Evolutionary conservation across 2,888 invertebrate genomes (phyloP), one percentile per base, ranked within the genome.

Genomic region (Psylliodes chrysocephalus): DNA sequence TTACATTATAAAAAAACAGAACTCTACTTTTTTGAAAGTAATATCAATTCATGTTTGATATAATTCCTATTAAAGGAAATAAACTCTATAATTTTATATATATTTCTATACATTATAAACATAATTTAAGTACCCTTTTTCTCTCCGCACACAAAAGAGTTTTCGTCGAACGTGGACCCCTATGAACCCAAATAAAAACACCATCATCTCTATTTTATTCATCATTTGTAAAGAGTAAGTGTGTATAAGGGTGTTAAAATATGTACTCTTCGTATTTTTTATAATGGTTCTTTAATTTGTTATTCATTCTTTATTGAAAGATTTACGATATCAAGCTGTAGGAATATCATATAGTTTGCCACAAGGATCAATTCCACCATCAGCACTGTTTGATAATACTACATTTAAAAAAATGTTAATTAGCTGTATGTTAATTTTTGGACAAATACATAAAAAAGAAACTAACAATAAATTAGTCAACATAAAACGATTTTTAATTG

Each of bases 181-280:
- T 55, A 62, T 54, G 54, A 49, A 62, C 14, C 28, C 19, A n/a
- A 61, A 60, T 42, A 60, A 51, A 54, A 64, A 53, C 59, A 49
- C 55, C 53, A 19, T 56, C 56, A 40, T 56, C 52, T 57, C 18
- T 38, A 64, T 61, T 49, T 65, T 52, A 56, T 57, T n/a, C 25
- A 35, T 61, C 46, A 56, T 46, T 65, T 57, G 51, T 53, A 53
- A 42, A 60, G 55, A 55, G 55, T 42, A 30, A 42, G 46, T 44
- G 44, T 47, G 15, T 47, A 65, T 61, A 57, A 61, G 64, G 61
- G 64, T 57, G 61, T 57, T 61, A 65, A 61, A 54, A 61, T 61
- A 57, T 65, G 47, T 57, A 61, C 53, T 52, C 42, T 22, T 60
- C 33, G 38, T 65, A n/a, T 61, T 44, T 60, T 65, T 22, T 51